Evolutionary conservation across 2,888 invertebrate genomes (phyloP).

Genomic region (Euplagia quadripunctaria): DNA sequence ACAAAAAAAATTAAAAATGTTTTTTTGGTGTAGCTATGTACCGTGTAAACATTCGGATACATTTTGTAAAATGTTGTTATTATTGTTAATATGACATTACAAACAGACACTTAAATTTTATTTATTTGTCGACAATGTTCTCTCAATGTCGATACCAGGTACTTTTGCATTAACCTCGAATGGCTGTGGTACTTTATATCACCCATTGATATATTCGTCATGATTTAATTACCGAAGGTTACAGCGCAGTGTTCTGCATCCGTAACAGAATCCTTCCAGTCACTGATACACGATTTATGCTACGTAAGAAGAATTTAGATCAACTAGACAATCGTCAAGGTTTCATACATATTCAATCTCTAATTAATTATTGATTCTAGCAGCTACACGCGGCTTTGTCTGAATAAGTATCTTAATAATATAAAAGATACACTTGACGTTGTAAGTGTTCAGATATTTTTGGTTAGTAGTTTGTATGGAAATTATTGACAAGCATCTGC

Average conservation of each 20-base stretch:
- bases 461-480: too few species aligned
- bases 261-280: not conserved
- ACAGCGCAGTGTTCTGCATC: not conserved
- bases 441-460: too few species aligned
- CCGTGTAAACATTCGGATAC: too few species aligned
- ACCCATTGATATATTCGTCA: not conserved
- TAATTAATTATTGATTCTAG: not conserved
- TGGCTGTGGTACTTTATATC: not conserved
- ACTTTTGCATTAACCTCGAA: constrained; percentile 8
- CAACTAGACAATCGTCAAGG: not conserved
- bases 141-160: constrained; percentile 7
- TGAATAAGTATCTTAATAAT: too few species aligned
- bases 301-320: not conserved
- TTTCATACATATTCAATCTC: not conserved
- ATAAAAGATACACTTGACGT: too few species aligned
- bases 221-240: not conserved
- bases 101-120: too few species aligned
- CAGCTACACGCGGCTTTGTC: not conserved
- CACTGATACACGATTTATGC: not conserved
- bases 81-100: too few species aligned
- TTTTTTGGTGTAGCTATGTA: too few species aligned
- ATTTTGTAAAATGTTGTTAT: too few species aligned
- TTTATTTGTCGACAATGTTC: not conserved
- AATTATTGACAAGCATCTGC: too few species aligned
- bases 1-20: too few species aligned